phyloP scores from a whole-genome alignment of 2,888 invertebrate species.

The Meiosimyza platycephala region DNA sequence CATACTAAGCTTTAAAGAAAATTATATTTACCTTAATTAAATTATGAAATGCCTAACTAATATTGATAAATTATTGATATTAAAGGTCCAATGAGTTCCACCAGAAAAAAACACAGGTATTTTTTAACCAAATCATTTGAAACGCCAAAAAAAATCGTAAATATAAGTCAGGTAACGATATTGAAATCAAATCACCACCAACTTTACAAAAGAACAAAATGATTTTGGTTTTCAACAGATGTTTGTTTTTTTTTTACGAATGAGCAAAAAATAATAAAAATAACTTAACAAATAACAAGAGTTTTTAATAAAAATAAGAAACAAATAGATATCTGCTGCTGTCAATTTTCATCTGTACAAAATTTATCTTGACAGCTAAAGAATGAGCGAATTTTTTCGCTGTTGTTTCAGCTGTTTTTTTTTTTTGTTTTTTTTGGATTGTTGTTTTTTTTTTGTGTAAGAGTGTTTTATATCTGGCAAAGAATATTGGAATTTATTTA shows the following conservation, averaged over 20 bases:
- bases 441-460: background rate
- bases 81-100: background rate
- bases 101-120: background rate
- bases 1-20: too few species aligned
- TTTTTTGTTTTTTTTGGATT: background rate
- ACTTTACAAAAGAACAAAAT: background rate
- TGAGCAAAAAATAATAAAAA: background rate
- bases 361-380: slow-evolving; percentile 24
- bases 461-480: background rate
- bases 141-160: background rate
- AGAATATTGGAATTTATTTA: too few species aligned
- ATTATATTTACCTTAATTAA: too few species aligned
- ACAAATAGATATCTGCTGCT: slow-evolving; percentile 12
- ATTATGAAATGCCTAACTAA: too few species aligned
- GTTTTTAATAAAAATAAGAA: background rate
- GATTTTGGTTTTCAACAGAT: slow-evolving; percentile 7
- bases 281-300: slow-evolving; percentile 5
- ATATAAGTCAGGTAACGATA: background rate
- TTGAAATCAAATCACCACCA: slow-evolving; percentile 28
- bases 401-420: background rate
- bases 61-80: too few species aligned
- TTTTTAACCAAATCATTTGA: background rate
- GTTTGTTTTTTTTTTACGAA: slow-evolving; percentile 12
- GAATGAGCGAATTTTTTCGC: slow-evolving; percentile 6
- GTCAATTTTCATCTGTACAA: slow-evolving; percentile 16